Evolutionary conservation across 2,797 vertebrate genomes (phyloP), one percentile per base, ranked within the genome.

Genomic region (Denticeps clupeoides): DNA sequence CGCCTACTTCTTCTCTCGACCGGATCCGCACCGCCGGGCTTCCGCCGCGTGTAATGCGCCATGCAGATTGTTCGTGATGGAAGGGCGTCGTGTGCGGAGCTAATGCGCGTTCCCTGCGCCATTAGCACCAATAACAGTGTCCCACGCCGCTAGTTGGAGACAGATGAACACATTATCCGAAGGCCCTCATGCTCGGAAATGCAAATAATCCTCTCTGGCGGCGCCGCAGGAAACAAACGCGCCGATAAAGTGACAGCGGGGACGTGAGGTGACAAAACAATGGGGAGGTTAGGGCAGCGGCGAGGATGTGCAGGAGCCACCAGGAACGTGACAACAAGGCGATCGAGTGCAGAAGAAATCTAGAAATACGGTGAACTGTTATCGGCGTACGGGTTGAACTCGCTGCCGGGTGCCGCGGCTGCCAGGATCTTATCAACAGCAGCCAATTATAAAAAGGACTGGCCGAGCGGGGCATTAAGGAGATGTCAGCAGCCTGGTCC

Each of bases 401-500:
- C n/a, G n/a, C n/a, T n/a, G n/a, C 32, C 37, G 60, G 35, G 61
- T 52, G 58, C 58, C 46, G 62, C 62, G 51, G 49, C 62, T 72
- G 69, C 71, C 73, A 72, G 62, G 72, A 75, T 78, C 74, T 80
- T 82, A 85, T 82, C 73, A 72, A 67, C 59, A 53, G 68, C 67
- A 68, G 70, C 61, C 76, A 78, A 79, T 83, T 82, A 79, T 73
- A 74, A 75, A 66, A 41, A 58, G 68, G 70, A 69, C 69, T 72
- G 77, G 58, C 47, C 63, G 64, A 65, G 66, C 75, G 65, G 55
- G 28, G 65, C 54, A 67, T 71, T 53, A 67, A 70, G 62, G 51
- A 78, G 78, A 81, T 78, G 75, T 82, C 75, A 80, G 74, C 77
- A 77, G 73, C 78, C 77, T 66, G 43, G 63, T 53, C 60, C 65